Evolutionary conservation across 2,113 vertebrate genomes (phyloP).

Genomic region (Seriola quinqueradiata): DNA sequence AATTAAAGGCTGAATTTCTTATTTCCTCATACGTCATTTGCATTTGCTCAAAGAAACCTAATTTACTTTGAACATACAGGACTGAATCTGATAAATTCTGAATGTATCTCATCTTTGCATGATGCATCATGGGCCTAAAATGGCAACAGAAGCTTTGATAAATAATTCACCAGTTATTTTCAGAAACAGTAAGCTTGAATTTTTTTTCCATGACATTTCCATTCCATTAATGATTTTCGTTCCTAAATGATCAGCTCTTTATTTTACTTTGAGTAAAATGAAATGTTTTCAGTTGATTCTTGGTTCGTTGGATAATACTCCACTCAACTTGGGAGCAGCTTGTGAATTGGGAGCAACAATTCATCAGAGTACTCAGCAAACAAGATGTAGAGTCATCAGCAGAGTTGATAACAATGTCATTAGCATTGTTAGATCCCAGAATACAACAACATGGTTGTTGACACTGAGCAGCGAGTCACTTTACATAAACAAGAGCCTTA

Average conservation of each 20-base stretch:
- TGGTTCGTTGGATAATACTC: conserved; percentile 46
- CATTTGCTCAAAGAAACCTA: conserved; percentile 56
- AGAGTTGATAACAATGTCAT: conserved; percentile 64
- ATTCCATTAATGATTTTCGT: conserved; percentile 6
- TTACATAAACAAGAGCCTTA: conserved; percentile 51
- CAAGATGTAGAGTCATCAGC: conserved; percentile 46
- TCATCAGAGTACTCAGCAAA: conserved; percentile 26
- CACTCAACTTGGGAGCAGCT: conserved; percentile 39
- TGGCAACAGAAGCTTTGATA: conserved; percentile 52
- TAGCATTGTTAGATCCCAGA: conserved; percentile 54
- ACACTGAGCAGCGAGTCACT: conserved; percentile 61
- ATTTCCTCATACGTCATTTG: conserved; percentile 38
- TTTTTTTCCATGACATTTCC: conserved; percentile 2
- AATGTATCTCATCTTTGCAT: conserved; percentile 39
- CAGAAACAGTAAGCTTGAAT: conserved; percentile 15
- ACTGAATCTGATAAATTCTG: conserved; percentile 25
- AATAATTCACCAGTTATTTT: conserved; percentile 62
- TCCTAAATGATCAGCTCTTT: conserved; percentile 27
- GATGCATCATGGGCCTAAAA: conserved; percentile 35
- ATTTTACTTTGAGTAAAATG: conserved; percentile 21
- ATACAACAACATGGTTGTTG: conserved; percentile 48
- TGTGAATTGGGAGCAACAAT: conserved; percentile 34
- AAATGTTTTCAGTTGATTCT: conserved; percentile 28
- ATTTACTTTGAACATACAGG: conserved; percentile 30
- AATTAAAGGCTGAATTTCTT: conserved; percentile 18